phyloP scores from a whole-genome alignment of 2,888 invertebrate genomes.

The Anticlea derivata region DNA sequence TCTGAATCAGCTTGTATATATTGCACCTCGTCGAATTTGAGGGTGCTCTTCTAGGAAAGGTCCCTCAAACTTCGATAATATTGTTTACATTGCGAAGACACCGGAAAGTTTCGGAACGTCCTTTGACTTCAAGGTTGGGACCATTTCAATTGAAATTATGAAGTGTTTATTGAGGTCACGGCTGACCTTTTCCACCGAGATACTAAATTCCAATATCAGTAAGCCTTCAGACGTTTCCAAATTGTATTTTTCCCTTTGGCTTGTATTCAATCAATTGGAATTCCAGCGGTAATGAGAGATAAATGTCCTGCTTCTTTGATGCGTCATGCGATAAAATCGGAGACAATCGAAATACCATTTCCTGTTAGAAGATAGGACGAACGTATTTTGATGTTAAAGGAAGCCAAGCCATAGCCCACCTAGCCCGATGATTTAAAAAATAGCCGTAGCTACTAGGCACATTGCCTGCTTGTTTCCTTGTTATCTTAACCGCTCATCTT shows the following conservation, averaged over 20 bases:
- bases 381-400: neutral
- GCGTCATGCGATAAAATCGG: slow-evolving; percentile 41
- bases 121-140: slow-evolving; percentile 11
- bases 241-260: slow-evolving; percentile 48
- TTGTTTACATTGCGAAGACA: slow-evolving; percentile 18
- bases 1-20: too few species aligned
- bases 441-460: too few species aligned
- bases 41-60: neutral
- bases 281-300: slow-evolving; percentile 50
- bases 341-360: slow-evolving; percentile 47
- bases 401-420: neutral
- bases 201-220: slow-evolving; percentile 37
- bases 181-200: slow-evolving; percentile 22
- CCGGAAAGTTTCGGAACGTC: slow-evolving; percentile 16
- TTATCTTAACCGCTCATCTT: too few species aligned
- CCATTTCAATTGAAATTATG: slow-evolving; percentile 25
- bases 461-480: neutral
- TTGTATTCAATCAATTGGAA: slow-evolving; percentile 57
- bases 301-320: slow-evolving; percentile 41
- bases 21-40: neutral
- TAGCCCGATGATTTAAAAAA: too few species aligned
- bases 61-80: slow-evolving; percentile 5
- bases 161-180: slow-evolving; percentile 29
- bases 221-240: slow-evolving; percentile 37
- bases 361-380: slow-evolving; percentile 22